These are phyloP conservation scores for Drosophila tani DNA, from an alignment of 1,140 invertebrate genomes.

Conservation along the genomic window DNA sequence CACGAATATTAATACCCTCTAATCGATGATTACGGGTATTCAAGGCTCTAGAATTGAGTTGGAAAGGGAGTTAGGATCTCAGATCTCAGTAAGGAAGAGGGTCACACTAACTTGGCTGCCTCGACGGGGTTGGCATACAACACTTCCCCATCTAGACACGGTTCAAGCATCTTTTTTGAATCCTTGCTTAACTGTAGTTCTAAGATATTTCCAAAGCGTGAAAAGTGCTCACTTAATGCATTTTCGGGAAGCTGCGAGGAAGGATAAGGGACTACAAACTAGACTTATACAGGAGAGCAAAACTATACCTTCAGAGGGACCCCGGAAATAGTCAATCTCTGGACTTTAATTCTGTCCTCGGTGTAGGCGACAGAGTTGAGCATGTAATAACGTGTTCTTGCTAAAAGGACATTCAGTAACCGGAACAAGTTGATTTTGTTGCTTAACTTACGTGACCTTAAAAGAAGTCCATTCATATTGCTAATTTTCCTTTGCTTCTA, in stretches of 20 bases:
- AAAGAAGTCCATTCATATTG: neutral
- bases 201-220: constrained; percentile 31
- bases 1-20: constrained; percentile 4
- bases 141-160: constrained; percentile 36
- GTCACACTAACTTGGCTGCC: constrained; percentile 58
- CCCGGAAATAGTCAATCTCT: constrained; percentile 44
- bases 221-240: constrained; percentile 33
- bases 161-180: no score
- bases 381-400: constrained; percentile 44
- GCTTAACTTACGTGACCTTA: neutral
- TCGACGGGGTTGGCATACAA: constrained; percentile 28
- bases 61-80: no score
- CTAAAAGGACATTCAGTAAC: no score
- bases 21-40: constrained; percentile 6
- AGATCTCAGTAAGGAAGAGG: neutral
- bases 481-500: neutral
- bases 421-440: neutral
- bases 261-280: neutral
- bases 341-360: constrained; percentile 59
- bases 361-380: constrained; percentile 55
- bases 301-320: constrained; percentile 38
- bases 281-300: neutral
- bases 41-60: constrained; percentile 21
- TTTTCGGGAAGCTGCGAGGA: constrained; percentile 8
- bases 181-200: neutral